Percentiles rank a stretch among this genome's conserved stretches.
These are phyloP conservation scores for Pygocentrus nattereri DNA, from an alignment of 2,797 vertebrate species.

Conservation along the genomic window DNA sequence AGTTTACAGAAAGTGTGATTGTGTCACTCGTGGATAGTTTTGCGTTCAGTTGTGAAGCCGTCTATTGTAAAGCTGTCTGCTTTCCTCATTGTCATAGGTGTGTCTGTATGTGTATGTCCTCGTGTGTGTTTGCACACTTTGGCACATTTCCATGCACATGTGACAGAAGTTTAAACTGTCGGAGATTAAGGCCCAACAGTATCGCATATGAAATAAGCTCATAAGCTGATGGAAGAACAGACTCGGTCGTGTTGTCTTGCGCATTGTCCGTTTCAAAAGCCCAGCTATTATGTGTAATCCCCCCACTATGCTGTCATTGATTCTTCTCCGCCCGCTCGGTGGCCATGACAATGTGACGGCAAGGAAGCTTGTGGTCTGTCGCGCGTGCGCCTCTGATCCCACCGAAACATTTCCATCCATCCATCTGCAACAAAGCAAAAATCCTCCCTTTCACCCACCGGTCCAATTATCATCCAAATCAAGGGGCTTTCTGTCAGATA, in stretches of 20 bases:
- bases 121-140: constrained; percentile 18
- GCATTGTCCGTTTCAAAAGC: constrained; percentile 63
- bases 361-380: constrained; percentile 28
- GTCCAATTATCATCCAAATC: constrained; percentile 63
- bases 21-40: neutral
- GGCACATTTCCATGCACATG: constrained; percentile 21
- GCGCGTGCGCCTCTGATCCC: constrained; percentile 54
- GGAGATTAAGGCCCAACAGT: constrained; percentile 55
- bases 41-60: neutral
- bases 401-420: constrained; percentile 50
- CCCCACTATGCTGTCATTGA: constrained; percentile 48
- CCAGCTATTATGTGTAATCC: constrained; percentile 61
- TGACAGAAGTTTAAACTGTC: constrained; percentile 53
- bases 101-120: constrained; percentile 27
- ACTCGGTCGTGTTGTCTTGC: constrained; percentile 55
- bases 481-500: constrained; percentile 63
- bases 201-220: constrained; percentile 58
- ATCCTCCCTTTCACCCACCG: constrained; percentile 53
- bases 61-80: neutral
- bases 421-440: constrained; percentile 61
- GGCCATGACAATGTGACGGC: constrained; percentile 52
- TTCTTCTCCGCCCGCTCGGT: constrained; percentile 46
- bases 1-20: constrained; percentile 28
- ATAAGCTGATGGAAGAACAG: constrained; percentile 58
- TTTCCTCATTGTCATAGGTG: constrained; percentile 17